Base-by-base conservation (phyloP, 2,888 invertebrate species). In the Anticlea derivata region DNA sequence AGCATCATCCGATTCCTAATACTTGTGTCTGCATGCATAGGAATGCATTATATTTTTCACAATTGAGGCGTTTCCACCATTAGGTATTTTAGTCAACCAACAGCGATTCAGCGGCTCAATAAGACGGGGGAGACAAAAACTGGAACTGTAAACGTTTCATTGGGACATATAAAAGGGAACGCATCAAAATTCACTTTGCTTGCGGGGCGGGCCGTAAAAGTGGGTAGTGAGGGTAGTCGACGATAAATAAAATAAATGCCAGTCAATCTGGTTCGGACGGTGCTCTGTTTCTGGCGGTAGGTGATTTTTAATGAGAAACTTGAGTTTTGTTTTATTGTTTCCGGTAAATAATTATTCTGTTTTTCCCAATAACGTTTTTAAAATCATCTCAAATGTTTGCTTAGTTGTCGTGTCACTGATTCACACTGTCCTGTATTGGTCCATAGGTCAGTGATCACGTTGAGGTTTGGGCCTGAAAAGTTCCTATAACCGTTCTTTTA, bases 181-280 rank as follows among this genome's bases (percentile, higher is more conserved):
- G 72, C 81, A 85, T 85, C 84, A 85, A 85, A 85, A 84, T 83
- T 85, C 84, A 84, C 84, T 84, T 83, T 80, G 78, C 70, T 69
- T 73, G 83, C 81, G 75, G 68, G 59, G 68, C 69, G 68, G 65
- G 70, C 70, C 67, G 76, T 81, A 80, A 80, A 80, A 71, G 66
- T 66, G 70, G 63, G 76, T 71, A 70, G 55, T 20, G 55, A 50
- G 59, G 57, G 57, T 54, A 55, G 48, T 48, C 58, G 57, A 49
- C 55, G 55, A 61, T 63, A 63, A 63, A 61, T 63, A 63, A 63
- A 63, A 59, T 57, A 61, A 61, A 61, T 59, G 59, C 55, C 55
- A 63, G 57, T 60, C 57, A 56, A 62, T 62, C 58, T 58, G 55
- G 47, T 50, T 57, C 50, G 61, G 57, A 57, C 59, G 44, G 29